These are phyloP conservation scores for Craseonycteris thonglongyai DNA, from an alignment of 2,113 vertebrate species.

Conservation along the genomic window DNA sequence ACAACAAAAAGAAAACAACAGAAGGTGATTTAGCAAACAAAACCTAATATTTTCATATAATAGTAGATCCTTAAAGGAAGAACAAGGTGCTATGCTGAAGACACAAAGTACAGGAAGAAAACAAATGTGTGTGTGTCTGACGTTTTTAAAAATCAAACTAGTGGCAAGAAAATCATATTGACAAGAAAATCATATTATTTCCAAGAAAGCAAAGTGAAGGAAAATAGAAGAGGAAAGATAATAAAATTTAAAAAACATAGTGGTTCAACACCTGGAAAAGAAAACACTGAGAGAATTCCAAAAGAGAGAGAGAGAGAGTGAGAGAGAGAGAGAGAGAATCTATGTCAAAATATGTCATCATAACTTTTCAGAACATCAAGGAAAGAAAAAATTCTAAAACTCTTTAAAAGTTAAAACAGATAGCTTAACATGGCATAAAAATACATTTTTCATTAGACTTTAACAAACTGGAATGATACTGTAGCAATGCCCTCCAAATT, in stretches of 20 bases:
- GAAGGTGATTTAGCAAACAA: background rate
- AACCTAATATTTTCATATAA: background rate
- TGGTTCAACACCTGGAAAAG: background rate
- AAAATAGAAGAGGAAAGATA: background rate
- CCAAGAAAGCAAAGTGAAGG: background rate
- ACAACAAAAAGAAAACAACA: too few relatives aligned
- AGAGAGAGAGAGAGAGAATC: background rate
- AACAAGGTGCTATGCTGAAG: background rate
- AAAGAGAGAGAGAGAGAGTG: background rate
- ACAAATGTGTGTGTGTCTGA: background rate
- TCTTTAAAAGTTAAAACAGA: background rate
- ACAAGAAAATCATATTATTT: too few relatives aligned
- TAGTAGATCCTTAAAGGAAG: background rate
- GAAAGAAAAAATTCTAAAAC: background rate
- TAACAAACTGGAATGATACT: background rate
- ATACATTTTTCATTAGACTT: background rate
- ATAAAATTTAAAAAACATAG: background rate
- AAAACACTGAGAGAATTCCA: background rate
- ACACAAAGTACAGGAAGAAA: background rate
- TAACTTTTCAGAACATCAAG: background rate
- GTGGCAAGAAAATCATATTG: background rate
- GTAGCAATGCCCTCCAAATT: background rate
- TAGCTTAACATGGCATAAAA: background rate
- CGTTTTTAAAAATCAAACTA: background rate
- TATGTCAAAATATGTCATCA: background rate